phyloP scores from a whole-genome alignment of 2,888 invertebrate species.

The Phortica okadai region DNA sequence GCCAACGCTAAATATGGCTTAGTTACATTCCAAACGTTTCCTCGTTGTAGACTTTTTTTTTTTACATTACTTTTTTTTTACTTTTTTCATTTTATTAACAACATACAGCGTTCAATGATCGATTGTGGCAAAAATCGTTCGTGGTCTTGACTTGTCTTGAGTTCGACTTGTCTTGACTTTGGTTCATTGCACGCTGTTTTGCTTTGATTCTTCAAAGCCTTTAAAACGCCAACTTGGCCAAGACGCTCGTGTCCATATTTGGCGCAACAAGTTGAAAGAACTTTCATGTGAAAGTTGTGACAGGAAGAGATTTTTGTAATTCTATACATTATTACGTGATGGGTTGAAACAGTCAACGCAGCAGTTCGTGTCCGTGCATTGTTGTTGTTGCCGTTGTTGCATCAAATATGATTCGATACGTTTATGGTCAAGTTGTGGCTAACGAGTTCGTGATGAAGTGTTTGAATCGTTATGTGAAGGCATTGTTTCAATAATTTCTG shows the following conservation, averaged over 20 bases:
- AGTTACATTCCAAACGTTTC: conserved; percentile 19
- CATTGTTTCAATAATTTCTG: too few relatives aligned
- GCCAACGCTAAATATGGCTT: conserved; percentile 60
- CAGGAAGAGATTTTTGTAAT: conserved; percentile 65
- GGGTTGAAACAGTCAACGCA: conserved; percentile 45
- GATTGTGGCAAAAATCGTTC: conserved; percentile 50
- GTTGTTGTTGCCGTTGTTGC: conserved; percentile 4
- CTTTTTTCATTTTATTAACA: conserved; percentile 12
- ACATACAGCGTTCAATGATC: conserved; percentile 48
- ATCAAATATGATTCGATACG: conserved; percentile 4
- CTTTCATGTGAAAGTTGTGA: conserved; percentile 72
- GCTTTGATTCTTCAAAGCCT: neutral
- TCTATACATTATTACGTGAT: conserved; percentile 69
- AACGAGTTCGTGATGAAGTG: conserved; percentile 21
- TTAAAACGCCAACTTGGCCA: neutral
- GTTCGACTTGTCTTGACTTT: conserved; percentile 5
- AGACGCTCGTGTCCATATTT: conserved; percentile 62
- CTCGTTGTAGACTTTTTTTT: neutral
- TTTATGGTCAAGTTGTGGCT: conserved; percentile 18
- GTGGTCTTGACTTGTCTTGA: neutral
- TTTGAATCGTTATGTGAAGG: neutral
- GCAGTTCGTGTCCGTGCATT: neutral
- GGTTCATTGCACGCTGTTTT: neutral
- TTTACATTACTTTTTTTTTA: neutral
- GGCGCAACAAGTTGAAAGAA: conserved; percentile 69